Percentiles rank a stretch among this genome's conserved stretches.
These are phyloP conservation scores for Lepidonotus clava DNA, from an alignment of 2,888 invertebrate species.

Conservation along the genomic window DNA sequence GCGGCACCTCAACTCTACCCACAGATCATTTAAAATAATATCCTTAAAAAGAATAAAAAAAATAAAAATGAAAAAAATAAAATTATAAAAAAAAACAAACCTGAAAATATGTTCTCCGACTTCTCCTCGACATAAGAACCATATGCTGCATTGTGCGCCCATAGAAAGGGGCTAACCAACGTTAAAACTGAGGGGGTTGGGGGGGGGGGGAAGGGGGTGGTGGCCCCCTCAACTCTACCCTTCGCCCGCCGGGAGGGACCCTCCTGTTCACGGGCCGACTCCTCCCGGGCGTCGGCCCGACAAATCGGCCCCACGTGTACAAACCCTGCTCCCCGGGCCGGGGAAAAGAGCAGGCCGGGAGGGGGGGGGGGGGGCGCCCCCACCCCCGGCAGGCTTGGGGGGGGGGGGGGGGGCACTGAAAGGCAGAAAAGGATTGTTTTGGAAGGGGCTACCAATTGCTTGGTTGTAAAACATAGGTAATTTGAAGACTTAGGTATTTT, in stretches of 20 bases:
- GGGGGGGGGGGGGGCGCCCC: neutral
- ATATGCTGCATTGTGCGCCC: neutral
- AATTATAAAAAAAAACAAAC: neutral
- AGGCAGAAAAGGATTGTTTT: too few relatives aligned
- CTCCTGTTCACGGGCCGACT: constrained; percentile 8
- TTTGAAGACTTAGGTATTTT: too few relatives aligned
- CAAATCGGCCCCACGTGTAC: constrained; percentile 9
- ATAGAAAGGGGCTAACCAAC: neutral
- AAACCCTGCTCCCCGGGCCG: constrained; percentile 9
- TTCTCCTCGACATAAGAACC: neutral
- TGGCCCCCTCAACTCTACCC: neutral
- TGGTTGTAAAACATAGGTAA: too few relatives aligned
- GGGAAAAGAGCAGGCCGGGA: neutral
- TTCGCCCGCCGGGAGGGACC: neutral
- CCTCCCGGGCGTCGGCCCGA: constrained; percentile 16
- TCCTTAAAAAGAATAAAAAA: too few relatives aligned
- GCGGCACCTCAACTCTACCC: too few relatives aligned
- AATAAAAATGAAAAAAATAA: too few relatives aligned
- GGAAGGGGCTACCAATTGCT: too few relatives aligned
- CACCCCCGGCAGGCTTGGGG: too few relatives aligned
- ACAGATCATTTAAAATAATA: too few relatives aligned
- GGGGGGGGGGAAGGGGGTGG: neutral
- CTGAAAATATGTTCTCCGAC: neutral
- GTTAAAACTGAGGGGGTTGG: neutral
- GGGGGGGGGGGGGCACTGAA: too few relatives aligned